Evolutionary conservation across 2,797 vertebrate species (phyloP).

Genomic region (Diplodus puntazzo): DNA sequence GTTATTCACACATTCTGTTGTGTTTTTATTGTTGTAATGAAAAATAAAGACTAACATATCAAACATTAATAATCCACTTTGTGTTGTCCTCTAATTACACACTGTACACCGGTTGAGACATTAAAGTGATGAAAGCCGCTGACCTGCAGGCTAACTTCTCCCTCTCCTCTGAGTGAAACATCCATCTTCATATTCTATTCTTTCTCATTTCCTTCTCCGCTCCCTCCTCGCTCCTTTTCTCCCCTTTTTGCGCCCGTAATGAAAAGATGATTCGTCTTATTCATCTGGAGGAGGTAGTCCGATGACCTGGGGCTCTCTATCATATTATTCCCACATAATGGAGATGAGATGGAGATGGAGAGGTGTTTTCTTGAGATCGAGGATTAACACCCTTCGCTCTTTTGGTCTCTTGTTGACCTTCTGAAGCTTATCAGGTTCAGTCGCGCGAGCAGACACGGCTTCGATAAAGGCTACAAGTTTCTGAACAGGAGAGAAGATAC

Average conservation of each 20-base stretch:
- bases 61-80: background rate
- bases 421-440: background rate
- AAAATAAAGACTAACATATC: constrained; percentile 44
- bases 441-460: background rate
- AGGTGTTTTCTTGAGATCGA: constrained; percentile 36
- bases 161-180: constrained; percentile 20
- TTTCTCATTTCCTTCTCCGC: constrained; percentile 51
- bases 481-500: background rate
- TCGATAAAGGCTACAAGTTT: background rate
- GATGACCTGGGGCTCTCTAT: constrained; percentile 55
- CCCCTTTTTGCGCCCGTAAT: constrained; percentile 25
- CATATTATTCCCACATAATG: constrained; percentile 64
- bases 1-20: constrained; percentile 23
- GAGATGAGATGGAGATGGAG: constrained; percentile 51
- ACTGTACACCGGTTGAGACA: background rate
- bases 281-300: constrained; percentile 52
- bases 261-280: constrained; percentile 72
- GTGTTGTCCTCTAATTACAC: background rate
- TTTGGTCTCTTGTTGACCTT: constrained; percentile 59
- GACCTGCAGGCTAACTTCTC: constrained; percentile 29
- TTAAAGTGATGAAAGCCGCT: background rate
- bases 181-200: constrained; percentile 57
- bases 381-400: constrained; percentile 44
- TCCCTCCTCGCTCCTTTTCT: constrained; percentile 3
- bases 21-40: constrained; percentile 40